Percentiles rank a stretch among this genome's conserved stretches.
phyloP scores from a whole-genome alignment of 2,797 vertebrate genomes.

The Manis javanica region DNA sequence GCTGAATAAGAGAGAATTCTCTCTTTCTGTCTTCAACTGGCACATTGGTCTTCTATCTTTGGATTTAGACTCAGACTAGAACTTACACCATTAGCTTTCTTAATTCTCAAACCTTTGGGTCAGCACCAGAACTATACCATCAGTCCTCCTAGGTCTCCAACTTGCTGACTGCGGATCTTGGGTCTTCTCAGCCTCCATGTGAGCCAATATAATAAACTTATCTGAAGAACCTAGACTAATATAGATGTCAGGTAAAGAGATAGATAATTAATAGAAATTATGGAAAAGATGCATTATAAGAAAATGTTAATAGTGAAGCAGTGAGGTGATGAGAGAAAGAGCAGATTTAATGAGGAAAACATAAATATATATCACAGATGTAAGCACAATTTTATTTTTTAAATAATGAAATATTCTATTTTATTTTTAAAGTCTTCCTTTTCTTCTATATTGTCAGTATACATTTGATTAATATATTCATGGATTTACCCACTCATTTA shows the following conservation, averaged over 20 bases:
- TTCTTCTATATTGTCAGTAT: neutral
- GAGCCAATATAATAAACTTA: neutral
- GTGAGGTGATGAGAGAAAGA: neutral
- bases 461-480: neutral
- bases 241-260: neutral
- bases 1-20: neutral
- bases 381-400: neutral
- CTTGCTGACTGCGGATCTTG: neutral
- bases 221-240: neutral
- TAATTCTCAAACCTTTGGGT: neutral
- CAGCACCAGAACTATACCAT: neutral
- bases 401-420: neutral
- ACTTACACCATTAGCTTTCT: rapidly evolving
- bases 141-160: neutral
- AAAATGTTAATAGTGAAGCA: neutral
- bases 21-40: neutral
- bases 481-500: neutral
- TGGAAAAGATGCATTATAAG: neutral
- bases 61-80: neutral
- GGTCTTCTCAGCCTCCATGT: neutral
- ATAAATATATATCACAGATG: neutral
- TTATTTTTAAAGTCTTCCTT: neutral
- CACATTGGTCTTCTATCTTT: neutral
- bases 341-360: neutral
- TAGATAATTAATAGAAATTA: neutral